phyloP scores from a whole-genome alignment of 2,888 invertebrate genomes.

The Mesodorylaimus sp. region DNA sequence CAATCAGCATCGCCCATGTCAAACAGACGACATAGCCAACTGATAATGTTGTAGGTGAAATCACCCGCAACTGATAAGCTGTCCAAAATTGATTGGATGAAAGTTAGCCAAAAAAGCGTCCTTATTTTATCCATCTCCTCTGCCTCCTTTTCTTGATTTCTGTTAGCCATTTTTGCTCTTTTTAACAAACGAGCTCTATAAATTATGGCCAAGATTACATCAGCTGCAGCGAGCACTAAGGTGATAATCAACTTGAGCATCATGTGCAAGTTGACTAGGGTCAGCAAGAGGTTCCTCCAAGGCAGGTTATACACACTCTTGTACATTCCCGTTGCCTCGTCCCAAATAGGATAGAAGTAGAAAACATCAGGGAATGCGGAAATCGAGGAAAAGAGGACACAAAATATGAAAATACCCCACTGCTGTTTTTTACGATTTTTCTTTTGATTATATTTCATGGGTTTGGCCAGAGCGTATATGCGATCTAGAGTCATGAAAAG shows the following conservation, averaged over 20 bases:
- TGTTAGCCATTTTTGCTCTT: not conserved
- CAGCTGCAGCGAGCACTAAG: not conserved
- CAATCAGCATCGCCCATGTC: not conserved
- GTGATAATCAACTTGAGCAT: not conserved
- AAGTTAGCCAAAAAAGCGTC: not conserved
- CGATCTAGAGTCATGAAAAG: not conserved
- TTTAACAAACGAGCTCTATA: not conserved
- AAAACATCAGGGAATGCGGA: no score
- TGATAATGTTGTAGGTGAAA: not conserved
- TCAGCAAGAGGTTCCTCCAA: not conserved
- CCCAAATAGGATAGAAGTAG: no score
- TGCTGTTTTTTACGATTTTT: not conserved
- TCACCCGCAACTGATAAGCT: not conserved
- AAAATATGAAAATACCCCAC: not conserved
- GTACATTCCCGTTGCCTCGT: not conserved
- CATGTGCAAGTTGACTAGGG: not conserved
- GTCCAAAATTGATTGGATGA: not conserved
- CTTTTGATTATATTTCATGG: not conserved
- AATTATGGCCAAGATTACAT: not conserved
- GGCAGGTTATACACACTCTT: not conserved
- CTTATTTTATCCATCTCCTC: not conserved
- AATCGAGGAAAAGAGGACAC: not conserved
- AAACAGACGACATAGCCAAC: not conserved
- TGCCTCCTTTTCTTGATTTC: not conserved
- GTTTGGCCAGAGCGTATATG: not conserved